A percentile compares a stretch with the other conserved stretches of the same genome.
These are phyloP conservation scores for Tragelaphus scriptus DNA, from an alignment of 2,113 vertebrate species.

Conservation along the genomic window DNA sequence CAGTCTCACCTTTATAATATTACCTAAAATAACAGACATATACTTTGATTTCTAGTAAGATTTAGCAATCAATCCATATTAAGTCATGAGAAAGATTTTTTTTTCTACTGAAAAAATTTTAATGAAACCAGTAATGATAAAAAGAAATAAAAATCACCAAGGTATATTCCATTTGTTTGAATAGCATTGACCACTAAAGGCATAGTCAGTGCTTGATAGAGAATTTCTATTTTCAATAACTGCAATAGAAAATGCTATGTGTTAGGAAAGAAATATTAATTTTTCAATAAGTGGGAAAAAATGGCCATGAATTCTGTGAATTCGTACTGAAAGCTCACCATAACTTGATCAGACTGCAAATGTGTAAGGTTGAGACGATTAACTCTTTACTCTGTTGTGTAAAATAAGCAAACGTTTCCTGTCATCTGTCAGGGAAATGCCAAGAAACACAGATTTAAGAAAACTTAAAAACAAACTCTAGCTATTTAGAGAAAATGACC, in stretches of 20 bases:
- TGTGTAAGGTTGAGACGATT: not conserved
- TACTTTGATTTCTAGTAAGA: not conserved
- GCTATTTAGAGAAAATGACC: slow-evolving; percentile 34
- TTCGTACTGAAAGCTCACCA: slow-evolving; percentile 36
- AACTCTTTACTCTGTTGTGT: not conserved
- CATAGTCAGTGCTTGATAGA: slow-evolving; percentile 6
- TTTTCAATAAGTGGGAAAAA: slow-evolving; percentile 39
- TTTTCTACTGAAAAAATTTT: not conserved
- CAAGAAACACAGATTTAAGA: slow-evolving; percentile 28
- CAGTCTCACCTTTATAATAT: not conserved
- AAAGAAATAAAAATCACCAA: slow-evolving; percentile 29
- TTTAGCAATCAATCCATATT: not conserved
- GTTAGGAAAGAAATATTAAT: slow-evolving; percentile 25
- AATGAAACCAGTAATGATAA: slow-evolving; percentile 20
- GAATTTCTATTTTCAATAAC: slow-evolving; percentile 23
- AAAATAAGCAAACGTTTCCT: slow-evolving; percentile 21
- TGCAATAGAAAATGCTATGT: slow-evolving; percentile 39
- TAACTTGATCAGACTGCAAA: slow-evolving; percentile 36
- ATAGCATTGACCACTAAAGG: not conserved
- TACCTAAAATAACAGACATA: not conserved
- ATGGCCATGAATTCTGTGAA: not conserved
- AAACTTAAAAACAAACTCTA: slow-evolving; percentile 8
- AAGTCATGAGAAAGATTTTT: slow-evolving; percentile 1
- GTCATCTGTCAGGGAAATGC: slow-evolving; percentile 41
- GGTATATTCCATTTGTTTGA: slow-evolving; percentile 15